Evolutionary conservation across 2,113 vertebrate species (phyloP).

Genomic region (Clarias gariepinus): DNA sequence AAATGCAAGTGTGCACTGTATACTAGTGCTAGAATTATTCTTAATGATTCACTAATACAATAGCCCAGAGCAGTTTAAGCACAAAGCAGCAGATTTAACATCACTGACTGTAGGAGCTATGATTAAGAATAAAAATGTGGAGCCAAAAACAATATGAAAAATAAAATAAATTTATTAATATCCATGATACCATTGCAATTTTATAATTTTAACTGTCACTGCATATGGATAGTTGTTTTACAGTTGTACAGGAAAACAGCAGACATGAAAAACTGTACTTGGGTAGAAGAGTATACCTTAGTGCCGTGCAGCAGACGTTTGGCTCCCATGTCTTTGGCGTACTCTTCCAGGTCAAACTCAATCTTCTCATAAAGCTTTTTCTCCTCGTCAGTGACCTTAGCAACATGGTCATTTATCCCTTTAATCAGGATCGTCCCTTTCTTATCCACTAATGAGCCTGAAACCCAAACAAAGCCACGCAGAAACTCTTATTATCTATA

Average conservation of each 20-base stretch:
- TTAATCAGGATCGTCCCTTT: slow-evolving; percentile 85
- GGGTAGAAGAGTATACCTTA: slow-evolving; percentile 72
- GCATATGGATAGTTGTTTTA: not conserved
- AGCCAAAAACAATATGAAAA: not conserved
- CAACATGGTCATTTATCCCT: slow-evolving; percentile 81
- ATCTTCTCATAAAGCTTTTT: slow-evolving; percentile 83
- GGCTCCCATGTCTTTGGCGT: slow-evolving; percentile 83
- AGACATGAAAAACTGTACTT: not conserved
- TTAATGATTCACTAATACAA: not conserved
- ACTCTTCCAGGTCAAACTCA: slow-evolving; percentile 90
- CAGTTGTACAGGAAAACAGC: not conserved
- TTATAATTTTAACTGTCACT: not conserved
- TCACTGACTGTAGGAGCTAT: not conserved
- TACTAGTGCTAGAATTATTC: not conserved
- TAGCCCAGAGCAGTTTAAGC: not conserved
- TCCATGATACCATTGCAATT: too few relatives aligned
- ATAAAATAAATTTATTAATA: too few relatives aligned
- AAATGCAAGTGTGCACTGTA: not conserved
- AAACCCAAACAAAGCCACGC: not conserved
- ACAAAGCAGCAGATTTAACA: not conserved
- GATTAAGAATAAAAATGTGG: not conserved
- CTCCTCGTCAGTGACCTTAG: slow-evolving; percentile 81
- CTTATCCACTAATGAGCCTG: slow-evolving; percentile 82
- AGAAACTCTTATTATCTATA: not conserved
- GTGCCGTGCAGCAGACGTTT: slow-evolving; percentile 74